Percentiles rank a stretch among this genome's conserved stretches.
These are phyloP conservation scores for Turritopsis dohrnii DNA, from an alignment of 30 jellyfish, hydroid and myxozoan genomes.

Conservation along the genomic window DNA sequence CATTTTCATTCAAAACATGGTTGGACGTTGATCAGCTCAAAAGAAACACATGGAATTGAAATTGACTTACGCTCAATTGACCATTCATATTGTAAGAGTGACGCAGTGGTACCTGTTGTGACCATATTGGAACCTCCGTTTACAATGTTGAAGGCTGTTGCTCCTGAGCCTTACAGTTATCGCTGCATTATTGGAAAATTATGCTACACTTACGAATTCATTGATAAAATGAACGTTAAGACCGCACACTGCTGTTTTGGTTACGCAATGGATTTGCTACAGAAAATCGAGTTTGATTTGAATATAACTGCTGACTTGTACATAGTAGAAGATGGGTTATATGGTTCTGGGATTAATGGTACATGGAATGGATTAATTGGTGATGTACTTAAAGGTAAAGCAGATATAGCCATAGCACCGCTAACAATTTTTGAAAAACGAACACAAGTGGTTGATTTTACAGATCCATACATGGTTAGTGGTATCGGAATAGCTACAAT, in stretches of 20 bases:
- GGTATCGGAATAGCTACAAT: conserved; percentile 26
- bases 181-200: neutral
- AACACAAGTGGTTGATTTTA: conserved; percentile 42
- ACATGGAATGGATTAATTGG: conserved; percentile 67
- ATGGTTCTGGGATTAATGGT: conserved; percentile 40
- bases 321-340: conserved; percentile 49
- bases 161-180: neutral
- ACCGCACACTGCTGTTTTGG: conserved; percentile 49
- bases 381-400: conserved; percentile 38
- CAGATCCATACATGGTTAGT: conserved; percentile 36
- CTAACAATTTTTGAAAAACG: conserved; percentile 41
- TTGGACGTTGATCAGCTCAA: neutral
- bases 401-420: conserved; percentile 51
- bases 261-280: conserved; percentile 40
- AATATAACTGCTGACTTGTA: conserved; percentile 33
- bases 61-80: neutral
- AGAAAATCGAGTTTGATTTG: conserved; percentile 33
- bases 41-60: neutral
- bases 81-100: neutral
- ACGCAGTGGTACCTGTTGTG: neutral
- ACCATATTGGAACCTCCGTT: conserved; percentile 13
- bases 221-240: neutral
- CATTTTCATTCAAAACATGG: neutral
- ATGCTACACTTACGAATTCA: neutral
- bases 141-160: neutral